Evolutionary conservation across 2,113 vertebrate species (phyloP).

Genomic region (Psophia crepitans): DNA sequence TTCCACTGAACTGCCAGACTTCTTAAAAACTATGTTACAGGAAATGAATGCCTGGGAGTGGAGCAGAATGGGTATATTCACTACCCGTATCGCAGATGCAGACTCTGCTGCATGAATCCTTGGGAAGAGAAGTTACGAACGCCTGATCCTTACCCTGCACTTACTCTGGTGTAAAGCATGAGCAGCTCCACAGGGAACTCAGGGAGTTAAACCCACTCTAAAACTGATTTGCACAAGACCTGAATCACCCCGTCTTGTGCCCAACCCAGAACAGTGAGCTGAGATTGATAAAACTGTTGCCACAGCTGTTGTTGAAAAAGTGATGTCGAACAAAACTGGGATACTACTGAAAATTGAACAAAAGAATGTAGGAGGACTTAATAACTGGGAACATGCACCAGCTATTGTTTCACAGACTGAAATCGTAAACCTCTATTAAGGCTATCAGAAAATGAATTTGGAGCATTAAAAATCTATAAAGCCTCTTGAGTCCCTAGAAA

Average conservation of each 20-base stretch:
- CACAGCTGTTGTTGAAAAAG: background rate
- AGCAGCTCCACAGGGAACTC: background rate
- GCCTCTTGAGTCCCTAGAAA: slow-evolving; percentile 16
- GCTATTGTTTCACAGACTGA: background rate
- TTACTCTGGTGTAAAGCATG: background rate
- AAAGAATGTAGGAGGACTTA: background rate
- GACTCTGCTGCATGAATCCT: background rate
- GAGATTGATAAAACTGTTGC: background rate
- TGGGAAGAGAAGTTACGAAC: background rate
- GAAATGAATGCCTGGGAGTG: background rate
- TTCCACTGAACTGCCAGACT: background rate
- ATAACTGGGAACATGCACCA: background rate
- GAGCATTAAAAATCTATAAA: slow-evolving; percentile 50
- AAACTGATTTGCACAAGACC: background rate
- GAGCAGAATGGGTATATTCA: background rate
- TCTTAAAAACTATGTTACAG: background rate
- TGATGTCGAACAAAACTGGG: background rate
- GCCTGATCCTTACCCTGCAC: background rate
- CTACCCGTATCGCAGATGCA: background rate
- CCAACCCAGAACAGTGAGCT: background rate
- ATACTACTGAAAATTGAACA: background rate
- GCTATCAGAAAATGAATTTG: slow-evolving; percentile 11
- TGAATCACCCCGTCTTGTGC: background rate
- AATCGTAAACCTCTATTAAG: background rate
- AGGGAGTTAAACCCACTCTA: background rate